A percentile compares a stretch with the other conserved stretches of the same genome.
Conservation (phyloP, 1,140 invertebrate species). For the Gonioctena quinquepunctata region DNA sequence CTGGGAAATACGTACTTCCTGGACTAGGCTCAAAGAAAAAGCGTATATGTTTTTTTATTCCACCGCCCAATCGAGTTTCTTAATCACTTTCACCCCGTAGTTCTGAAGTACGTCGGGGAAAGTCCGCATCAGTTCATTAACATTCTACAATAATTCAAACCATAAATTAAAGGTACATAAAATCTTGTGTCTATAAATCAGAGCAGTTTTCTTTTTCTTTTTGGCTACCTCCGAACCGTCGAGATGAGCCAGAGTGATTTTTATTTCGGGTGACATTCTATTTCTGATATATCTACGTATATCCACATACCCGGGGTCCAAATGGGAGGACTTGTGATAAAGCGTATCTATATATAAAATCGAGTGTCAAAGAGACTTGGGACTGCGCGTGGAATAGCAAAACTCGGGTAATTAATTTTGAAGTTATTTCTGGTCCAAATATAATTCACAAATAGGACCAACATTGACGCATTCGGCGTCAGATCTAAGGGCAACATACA, state of each 20-base stretch:
- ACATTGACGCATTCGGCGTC: conserved; percentile 25
- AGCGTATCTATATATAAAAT: conserved; percentile 43
- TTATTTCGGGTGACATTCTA: conserved; percentile 11
- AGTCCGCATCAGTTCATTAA: too few species aligned
- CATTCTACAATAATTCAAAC: too few species aligned
- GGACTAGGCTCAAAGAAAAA: too few species aligned
- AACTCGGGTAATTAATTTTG: conserved; percentile 32
- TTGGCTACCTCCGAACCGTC: neutral
- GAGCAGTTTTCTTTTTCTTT: neutral
- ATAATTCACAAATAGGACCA: conserved; percentile 24
- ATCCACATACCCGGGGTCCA: neutral
- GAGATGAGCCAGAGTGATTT: neutral
- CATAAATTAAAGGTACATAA: too few species aligned
- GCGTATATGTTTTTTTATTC: too few species aligned
- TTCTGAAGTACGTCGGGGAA: too few species aligned
- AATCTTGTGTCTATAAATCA: neutral
- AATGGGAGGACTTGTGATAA: conserved; percentile 23
- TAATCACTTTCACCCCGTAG: too few species aligned
- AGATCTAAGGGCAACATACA: neutral
- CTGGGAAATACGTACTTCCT: too few species aligned
- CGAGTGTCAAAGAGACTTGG: conserved; percentile 32
- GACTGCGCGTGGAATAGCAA: conserved; percentile 21
- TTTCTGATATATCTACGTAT: conserved; percentile 9
- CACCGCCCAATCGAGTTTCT: too few species aligned
- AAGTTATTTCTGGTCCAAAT: conserved; percentile 29